Evolutionary conservation across 2,113 vertebrate genomes (phyloP).

Genomic region (Peucedramus taeniatus): DNA sequence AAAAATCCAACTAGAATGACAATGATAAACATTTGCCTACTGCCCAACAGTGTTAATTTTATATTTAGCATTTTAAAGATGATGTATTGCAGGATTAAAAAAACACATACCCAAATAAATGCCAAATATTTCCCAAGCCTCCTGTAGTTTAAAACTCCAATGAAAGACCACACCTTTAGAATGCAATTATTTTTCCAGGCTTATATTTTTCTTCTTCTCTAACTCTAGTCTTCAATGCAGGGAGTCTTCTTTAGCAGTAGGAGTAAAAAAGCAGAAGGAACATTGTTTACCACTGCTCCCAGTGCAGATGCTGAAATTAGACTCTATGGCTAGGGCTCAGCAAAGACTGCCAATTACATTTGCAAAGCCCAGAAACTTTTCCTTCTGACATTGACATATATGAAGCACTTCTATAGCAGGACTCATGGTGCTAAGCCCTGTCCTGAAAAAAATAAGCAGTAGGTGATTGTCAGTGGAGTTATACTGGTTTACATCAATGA

Average conservation of each 20-base stretch:
- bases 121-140: background rate
- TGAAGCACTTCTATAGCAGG: background rate
- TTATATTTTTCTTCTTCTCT: background rate
- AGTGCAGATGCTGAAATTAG: background rate
- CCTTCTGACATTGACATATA: background rate
- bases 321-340: background rate
- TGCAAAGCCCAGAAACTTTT: background rate
- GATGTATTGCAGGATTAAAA: background rate
- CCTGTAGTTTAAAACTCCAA: background rate
- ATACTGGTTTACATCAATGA: background rate
- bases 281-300: background rate
- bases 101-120: background rate
- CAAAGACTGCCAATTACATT: background rate
- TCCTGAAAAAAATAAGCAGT: background rate
- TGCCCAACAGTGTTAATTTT: background rate
- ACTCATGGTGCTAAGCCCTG: background rate
- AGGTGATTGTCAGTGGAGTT: background rate
- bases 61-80: background rate
- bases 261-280: background rate
- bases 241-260: background rate
- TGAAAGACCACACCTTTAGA: background rate
- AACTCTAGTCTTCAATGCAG: background rate
- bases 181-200: background rate
- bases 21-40: background rate
- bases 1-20: rapidly evolving